phyloP scores from a whole-genome alignment of 2,797 vertebrate genomes.

The Rallus crepitans region DNA sequence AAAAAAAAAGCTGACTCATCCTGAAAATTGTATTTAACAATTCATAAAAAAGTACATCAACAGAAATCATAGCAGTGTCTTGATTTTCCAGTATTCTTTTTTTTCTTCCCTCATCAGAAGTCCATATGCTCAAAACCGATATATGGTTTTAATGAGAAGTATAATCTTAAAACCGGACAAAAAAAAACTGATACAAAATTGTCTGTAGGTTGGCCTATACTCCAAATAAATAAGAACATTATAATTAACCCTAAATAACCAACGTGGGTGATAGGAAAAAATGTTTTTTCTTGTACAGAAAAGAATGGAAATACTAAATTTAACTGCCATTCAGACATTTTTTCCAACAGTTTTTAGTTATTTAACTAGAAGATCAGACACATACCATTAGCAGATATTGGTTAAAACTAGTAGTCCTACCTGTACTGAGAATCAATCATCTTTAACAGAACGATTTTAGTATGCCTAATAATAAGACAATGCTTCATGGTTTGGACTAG shows the following conservation, averaged over 20 bases:
- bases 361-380: neutral
- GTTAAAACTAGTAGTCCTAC: neutral
- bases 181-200: neutral
- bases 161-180: neutral
- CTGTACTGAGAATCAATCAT: neutral
- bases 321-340: neutral
- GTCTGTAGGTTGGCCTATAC: neutral
- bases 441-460: neutral
- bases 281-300: neutral
- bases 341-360: neutral
- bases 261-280: neutral
- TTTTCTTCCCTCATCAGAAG: neutral
- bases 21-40: neutral
- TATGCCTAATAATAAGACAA: neutral
- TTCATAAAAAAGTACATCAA: neutral
- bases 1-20: rapidly evolving
- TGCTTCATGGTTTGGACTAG: neutral
- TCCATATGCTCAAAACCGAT: neutral
- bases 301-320: neutral
- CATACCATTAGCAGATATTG: neutral
- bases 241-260: neutral
- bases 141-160: neutral
- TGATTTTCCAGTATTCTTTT: neutral
- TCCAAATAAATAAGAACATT: neutral
- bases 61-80: neutral